Evolutionary conservation across 2,888 invertebrate species (phyloP).

Genomic region (Ariolimax columbianus): DNA sequence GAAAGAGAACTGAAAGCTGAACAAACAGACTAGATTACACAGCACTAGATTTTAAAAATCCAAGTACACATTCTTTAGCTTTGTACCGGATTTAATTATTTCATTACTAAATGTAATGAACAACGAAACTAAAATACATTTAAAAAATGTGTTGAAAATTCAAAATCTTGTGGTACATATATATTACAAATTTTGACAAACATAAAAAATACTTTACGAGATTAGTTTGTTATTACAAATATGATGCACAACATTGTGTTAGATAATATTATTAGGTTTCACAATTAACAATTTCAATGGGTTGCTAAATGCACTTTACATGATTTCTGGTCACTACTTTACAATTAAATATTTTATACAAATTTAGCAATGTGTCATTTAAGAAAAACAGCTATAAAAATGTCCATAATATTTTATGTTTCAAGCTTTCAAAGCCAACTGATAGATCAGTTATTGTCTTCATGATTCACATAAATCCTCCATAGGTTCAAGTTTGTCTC

Average conservation of each 20-base stretch:
- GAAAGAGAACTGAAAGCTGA: background rate
- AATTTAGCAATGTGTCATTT: background rate
- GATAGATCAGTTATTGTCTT: conserved; percentile 18
- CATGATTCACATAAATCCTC: background rate
- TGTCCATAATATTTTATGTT: background rate
- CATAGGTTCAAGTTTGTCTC: background rate
- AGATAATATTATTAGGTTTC: background rate
- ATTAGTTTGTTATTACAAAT: background rate
- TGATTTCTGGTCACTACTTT: background rate
- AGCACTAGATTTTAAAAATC: background rate
- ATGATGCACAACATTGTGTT: background rate
- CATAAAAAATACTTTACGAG: background rate
- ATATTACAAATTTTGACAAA: background rate
- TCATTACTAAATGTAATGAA: no score
- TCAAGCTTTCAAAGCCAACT: background rate
- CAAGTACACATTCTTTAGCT: background rate
- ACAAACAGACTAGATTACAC: background rate
- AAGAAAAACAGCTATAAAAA: background rate
- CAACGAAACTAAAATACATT: no score
- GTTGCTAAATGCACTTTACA: background rate
- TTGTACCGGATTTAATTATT: background rate
- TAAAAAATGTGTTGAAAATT: background rate
- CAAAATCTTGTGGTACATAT: background rate
- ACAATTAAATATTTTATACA: background rate
- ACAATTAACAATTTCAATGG: background rate